Base-by-base conservation (phyloP, 2,113 vertebrate species). In the Crotophaga sulcirostris region DNA sequence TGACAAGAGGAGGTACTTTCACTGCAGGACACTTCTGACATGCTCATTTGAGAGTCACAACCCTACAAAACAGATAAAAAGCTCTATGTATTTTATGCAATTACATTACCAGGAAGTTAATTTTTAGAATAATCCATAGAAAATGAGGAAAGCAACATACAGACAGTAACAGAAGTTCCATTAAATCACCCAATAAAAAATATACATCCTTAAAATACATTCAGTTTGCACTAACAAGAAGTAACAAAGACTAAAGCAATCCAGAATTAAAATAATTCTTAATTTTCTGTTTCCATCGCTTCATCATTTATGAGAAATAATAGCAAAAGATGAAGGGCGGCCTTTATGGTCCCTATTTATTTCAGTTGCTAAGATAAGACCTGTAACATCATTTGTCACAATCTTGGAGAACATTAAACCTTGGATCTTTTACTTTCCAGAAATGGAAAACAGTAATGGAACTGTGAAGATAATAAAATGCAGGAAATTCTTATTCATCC, bases 1-100 rank as follows among this genome's bases (percentile, higher is more conserved):
- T 99, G 99, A 97, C 99, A 99, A 36, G 99, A 99, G 49, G 99
- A 99, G 63, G 98, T 98, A 70, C 98, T 99, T 97, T 98, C 99
- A 58, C 98, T 99, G 97, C 99, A 99, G 25, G 99, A 99, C 97
- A 98, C 96, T 84, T 99, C 99, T 69, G 99, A 99, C 96, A 99
- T 95, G 91, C 99, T 99, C 96, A 98, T 97, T 96, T 99, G 99
- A 90, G 99, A 99, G 93, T 99, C 99, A 72, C 98, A 99, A 62
- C 98, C 99, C 99, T 99, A 97, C 8, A 97, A 98, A 98, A 83
- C 34, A 91, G 67, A 96, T 67, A 12, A 70, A 58, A 92, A 75
- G 64, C 93, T 96, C 75, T 20, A 63, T 52, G 44, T 47, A 63
- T 79, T 91, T 95, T 92, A 64, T 23, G 38, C 20, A 91, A 78